Evolutionary conservation across 1,140 invertebrate species (phyloP).

Genomic region (Linepithema humile): DNA sequence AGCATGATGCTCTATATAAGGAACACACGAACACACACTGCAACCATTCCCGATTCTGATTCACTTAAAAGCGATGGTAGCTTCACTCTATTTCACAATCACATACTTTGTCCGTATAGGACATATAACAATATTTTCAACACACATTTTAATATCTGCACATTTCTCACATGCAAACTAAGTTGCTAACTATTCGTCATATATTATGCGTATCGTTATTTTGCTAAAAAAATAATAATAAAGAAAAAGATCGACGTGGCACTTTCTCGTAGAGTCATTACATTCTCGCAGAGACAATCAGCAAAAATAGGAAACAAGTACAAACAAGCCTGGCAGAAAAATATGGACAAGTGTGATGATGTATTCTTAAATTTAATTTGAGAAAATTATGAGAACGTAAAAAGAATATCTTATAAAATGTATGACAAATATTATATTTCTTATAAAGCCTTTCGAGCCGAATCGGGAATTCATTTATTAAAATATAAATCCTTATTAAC

Average conservation of each 20-base stretch:
- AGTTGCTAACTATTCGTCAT: slow-evolving; percentile 20
- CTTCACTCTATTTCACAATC: slow-evolving; percentile 1
- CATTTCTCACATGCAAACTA: slow-evolving; percentile 1
- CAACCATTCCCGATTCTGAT: background rate
- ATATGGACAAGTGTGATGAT: background rate
- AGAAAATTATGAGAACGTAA: background rate
- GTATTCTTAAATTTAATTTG: background rate
- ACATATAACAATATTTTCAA: slow-evolving; percentile 48
- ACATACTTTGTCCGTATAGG: slow-evolving; percentile 24
- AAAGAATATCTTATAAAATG: background rate
- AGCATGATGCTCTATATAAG: slow-evolving; percentile 24
- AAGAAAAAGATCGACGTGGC: slow-evolving; percentile 35
- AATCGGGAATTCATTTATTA: slow-evolving; percentile 3
- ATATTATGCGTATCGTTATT: slow-evolving; percentile 58
- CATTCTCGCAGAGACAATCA: slow-evolving; percentile 20
- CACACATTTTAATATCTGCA: slow-evolving; percentile 29
- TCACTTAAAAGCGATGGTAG: slow-evolving; percentile 43
- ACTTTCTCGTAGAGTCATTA: slow-evolving; percentile 27
- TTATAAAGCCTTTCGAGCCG: background rate
- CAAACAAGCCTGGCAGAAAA: slow-evolving; percentile 14
- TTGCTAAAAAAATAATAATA: slow-evolving; percentile 17
- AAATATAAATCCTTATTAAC: slow-evolving; percentile 30
- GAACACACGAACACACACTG: slow-evolving; percentile 34
- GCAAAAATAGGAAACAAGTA: slow-evolving; percentile 49
- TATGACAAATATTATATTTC: background rate